Evolutionary conservation across 2,797 vertebrate species (phyloP), one percentile per base, ranked within the genome.

Genomic region (Poeciliopsis infans): DNA sequence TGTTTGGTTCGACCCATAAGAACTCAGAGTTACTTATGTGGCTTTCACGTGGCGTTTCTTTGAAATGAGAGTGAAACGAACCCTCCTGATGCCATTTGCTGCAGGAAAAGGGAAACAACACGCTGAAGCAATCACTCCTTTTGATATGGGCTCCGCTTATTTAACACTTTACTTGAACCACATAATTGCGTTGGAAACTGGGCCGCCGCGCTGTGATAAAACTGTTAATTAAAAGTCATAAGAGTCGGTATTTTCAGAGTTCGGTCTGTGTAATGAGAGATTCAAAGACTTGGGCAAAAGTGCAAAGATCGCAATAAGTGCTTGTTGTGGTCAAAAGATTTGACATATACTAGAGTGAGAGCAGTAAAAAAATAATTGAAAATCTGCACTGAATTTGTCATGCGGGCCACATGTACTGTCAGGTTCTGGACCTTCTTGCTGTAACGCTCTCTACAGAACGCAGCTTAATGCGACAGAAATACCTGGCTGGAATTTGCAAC

Each of bases 111-210:
- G 28, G 6, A 23, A 53, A 25, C 3, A 25, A 69, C 68, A 70
- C 15, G 4, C 13, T 70, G 68, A 70, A 45, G 41, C 68, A 28
- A 28, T 70, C 25, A 28, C 25, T 45, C 41, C 43, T 28, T 70
- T 45, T 28, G 68, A 70, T n/a, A 70, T 70, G 39, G 43, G 41
- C 68, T 70, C 41, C 7, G 28, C 43, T 70, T 46, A 70, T 70
- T 28, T 46, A 46, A 45, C 13, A 15, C 23, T 28, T 70, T 16
- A n/a, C 5, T 45, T 70, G 68, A 70, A 70, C 68, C 43, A 45
- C 43, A 70, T 45, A 45, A 45, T 70, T 69, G 66, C 23, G 23
- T 43, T n/a, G 43, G 23, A 43, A 69, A 69, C 25, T 2, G 25
- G 23, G 15, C 13, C 1, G 43, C 68, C 0, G 45, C 2, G n/a